Base-by-base conservation (phyloP, 2,888 invertebrate genomes). In the Globia sparganii region DNA sequence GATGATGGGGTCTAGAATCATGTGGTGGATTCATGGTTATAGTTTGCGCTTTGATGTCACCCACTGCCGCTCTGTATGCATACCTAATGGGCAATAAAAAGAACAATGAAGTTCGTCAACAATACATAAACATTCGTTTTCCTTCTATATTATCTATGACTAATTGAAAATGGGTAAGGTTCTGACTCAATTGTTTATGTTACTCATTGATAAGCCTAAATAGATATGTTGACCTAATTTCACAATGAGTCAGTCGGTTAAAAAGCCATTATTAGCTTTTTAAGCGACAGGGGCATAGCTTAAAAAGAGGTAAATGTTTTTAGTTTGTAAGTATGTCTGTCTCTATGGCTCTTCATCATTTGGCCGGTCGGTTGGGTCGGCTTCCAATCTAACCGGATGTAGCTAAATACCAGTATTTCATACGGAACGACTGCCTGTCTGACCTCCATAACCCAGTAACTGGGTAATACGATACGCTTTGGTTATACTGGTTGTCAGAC, bases 181-280 rank as follows among this genome's bases (percentile, higher is more conserved):
- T 53, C 43, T 77, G 77, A 77, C 61, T 82, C 76, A 82, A 13
- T 31, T 6, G 9, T 9, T 21, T 4, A 53, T 2, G 28, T 80
- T 65, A 69, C 40, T 80, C 64, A 69, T 31, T 53, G 46, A 73
- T 40, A 65, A 25, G 11, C 4, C 25, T 11, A 11, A 15, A 15
- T 37, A 8, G 21, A 43, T 0, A 28, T 49, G 65, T 69, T 37
- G 66, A 70, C 85, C 81, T 46, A 37, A 73, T 64, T 70, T 28
- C 2, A 31, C 18, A 61, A 28, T 82, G 70, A 64, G 37, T 59
- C 40, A 59, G 6, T 64, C 2, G 34, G 1, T n/a, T n/a, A 13
- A 25, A 21, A n/a, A n/a, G n/a, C n/a, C n/a, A n/a, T 43, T 25
- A 46, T 15, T 15, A 11, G 9, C 4, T 61, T 56, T 62, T 68